Evolutionary conservation across 2,797 vertebrate species (phyloP), one percentile per base, ranked within the genome.

Genomic region (Gorsachius magnificus): DNA sequence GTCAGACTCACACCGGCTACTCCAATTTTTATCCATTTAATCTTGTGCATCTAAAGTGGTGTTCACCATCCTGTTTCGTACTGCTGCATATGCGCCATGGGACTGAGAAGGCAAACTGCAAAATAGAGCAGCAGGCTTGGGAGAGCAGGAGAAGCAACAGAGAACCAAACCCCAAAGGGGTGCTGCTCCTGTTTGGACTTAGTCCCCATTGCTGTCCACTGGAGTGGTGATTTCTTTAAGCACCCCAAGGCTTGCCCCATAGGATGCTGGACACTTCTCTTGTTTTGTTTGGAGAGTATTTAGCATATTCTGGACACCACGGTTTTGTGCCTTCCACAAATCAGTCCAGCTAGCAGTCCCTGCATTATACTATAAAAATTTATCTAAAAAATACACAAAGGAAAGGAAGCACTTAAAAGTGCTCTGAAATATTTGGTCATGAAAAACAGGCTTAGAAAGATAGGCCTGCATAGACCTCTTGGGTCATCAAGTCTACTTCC

Each of bases 331-430:
- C 38, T 78, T 71, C 17, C 58, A n/a, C 86, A 74, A 63, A 83
- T 72, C 57, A 41, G 50, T 53, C 33, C 72, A 86, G 46, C 50
- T 58, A 93, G 51, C 22, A 74, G 58, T 38, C 41, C 35, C 38
- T 56, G 45, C 56, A 74, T 41, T 26, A 36, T 25, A 35, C 35
- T 64, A 53, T 56, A 20, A 86, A 95, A 79, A 74, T 0, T 61
- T 86, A 92, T 90, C 89, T 83, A 70, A 94, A 95, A 91, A 90
- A 83, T 60, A 70, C 79, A 88, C 66, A 72, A 94, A 92, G 61
- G 72, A 88, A 92, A 85, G 64, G 61, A 93, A 94, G 69, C 29
- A 41, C 54, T 94, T 83, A 51, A 83, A 93, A 63, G 69, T 51
- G 11, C 51, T 83, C 76, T 82, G 84, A 90, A 86, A 66, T 78